Percentiles rank a stretch among this genome's conserved stretches.
phyloP scores from a whole-genome alignment of 2,113 vertebrate genomes.

The Catharus fuscescens region DNA sequence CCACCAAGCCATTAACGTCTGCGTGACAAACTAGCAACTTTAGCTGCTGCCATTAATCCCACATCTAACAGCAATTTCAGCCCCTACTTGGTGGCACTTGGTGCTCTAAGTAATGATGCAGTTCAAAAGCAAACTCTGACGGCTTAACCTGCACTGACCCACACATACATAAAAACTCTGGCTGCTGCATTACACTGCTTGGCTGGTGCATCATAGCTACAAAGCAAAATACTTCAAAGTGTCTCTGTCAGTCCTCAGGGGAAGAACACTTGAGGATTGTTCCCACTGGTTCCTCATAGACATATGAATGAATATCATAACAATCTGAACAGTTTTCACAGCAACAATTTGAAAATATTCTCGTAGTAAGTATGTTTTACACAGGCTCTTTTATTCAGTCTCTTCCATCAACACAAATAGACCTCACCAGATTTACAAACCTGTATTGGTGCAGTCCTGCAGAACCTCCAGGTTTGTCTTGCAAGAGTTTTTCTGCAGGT shows the following conservation, averaged over 20 bases:
- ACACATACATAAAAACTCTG: background rate
- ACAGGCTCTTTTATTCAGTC: background rate
- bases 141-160: slow-evolving; percentile 35
- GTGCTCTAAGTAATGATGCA: slow-evolving; percentile 5
- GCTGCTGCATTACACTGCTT: background rate
- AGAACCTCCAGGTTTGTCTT: background rate
- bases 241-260: background rate
- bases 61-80: slow-evolving; percentile 2
- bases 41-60: slow-evolving; percentile 38
- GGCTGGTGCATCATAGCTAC: background rate
- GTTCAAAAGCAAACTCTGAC: slow-evolving; percentile 8
- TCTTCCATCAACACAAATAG: background rate
- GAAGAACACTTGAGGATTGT: background rate
- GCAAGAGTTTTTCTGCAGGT: background rate
- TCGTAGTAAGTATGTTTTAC: background rate
- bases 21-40: slow-evolving; percentile 41
- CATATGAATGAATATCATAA: rapidly evolving
- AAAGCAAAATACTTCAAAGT: background rate
- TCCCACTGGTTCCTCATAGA: background rate
- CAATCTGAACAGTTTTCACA: background rate
- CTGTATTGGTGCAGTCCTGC: background rate
- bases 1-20: slow-evolving; percentile 36
- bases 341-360: background rate
- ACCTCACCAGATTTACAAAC: background rate
- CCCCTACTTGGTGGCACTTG: background rate